Percentiles rank a stretch among this genome's conserved stretches.
phyloP scores from a whole-genome alignment of 2,888 invertebrate genomes.

The Sabatieria punctata region DNA sequence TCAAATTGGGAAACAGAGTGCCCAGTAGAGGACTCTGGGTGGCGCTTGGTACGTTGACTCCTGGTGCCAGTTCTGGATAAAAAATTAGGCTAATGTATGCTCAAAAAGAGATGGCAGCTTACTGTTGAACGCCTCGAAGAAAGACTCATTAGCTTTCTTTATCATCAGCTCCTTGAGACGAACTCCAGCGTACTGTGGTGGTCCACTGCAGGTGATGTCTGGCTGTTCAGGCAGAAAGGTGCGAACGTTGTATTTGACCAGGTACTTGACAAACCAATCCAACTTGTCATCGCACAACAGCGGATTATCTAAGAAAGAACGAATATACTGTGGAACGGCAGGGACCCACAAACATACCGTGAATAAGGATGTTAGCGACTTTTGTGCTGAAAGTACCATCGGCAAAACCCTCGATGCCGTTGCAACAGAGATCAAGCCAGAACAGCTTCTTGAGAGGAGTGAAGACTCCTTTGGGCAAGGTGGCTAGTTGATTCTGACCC shows the following conservation, averaged over 20 bases:
- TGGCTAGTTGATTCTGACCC: neutral
- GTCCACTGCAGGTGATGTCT: slow-evolving; percentile 20
- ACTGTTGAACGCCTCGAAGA: slow-evolving; percentile 1
- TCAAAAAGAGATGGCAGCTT: too few species aligned
- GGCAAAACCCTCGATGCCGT: slow-evolving; percentile 17
- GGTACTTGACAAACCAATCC: slow-evolving; percentile 21
- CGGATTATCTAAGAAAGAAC: slow-evolving; percentile 16
- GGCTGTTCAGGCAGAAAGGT: slow-evolving; percentile 26
- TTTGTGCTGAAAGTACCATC: slow-evolving; percentile 18
- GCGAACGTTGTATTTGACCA: slow-evolving; percentile 20
- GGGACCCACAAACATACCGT: too few species aligned
- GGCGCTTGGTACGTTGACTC: too few species aligned
- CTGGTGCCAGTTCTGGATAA: too few species aligned
- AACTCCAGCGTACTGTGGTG: neutral
- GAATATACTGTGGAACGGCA: too few species aligned
- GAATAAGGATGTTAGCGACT: slow-evolving; percentile 21
- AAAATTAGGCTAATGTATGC: too few species aligned
- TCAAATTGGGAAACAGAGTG: too few species aligned
- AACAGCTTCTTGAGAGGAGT: slow-evolving; percentile 16
- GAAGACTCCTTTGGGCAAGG: slow-evolving; percentile 13
- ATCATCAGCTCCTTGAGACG: slow-evolving; percentile 28
- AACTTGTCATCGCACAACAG: slow-evolving; percentile 23
- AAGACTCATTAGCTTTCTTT: slow-evolving; percentile 25
- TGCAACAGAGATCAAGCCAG: slow-evolving; percentile 26
- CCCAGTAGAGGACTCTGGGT: too few species aligned